These are phyloP conservation scores for Alfaro cultratus DNA, from an alignment of 2,797 vertebrate species.

Conservation along the genomic window DNA sequence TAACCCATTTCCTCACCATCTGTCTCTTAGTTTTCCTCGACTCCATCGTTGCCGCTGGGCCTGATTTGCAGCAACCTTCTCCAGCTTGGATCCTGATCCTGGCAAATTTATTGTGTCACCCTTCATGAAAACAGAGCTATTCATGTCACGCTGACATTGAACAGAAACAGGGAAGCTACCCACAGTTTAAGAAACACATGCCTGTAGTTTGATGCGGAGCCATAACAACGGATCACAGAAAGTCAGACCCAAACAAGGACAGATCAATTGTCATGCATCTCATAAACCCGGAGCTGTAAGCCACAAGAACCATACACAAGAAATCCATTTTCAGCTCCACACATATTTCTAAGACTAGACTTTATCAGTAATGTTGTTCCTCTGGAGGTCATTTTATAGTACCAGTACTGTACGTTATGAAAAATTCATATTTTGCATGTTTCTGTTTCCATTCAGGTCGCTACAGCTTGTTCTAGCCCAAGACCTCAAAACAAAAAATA, in stretches of 20 bases:
- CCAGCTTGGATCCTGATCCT: constrained; percentile 17
- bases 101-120: constrained; percentile 41
- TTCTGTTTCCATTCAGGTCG: no score
- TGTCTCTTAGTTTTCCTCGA: constrained; percentile 6
- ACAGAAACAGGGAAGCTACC: constrained; percentile 61
- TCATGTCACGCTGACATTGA: constrained; percentile 60
- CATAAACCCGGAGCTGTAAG: constrained; percentile 10
- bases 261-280: constrained; percentile 34
- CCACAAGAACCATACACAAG: constrained; percentile 38
- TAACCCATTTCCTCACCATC: constrained; percentile 28
- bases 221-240: constrained; percentile 51
- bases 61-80: constrained; percentile 47
- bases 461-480: no score
- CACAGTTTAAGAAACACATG: constrained; percentile 53
- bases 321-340: constrained; percentile 21
- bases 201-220: constrained; percentile 34
- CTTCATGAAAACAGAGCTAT: constrained; percentile 53
- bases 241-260: constrained; percentile 53
- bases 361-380: constrained; percentile 7
- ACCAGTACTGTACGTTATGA: neutral
- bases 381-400: neutral
- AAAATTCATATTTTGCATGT: no score
- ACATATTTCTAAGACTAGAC: constrained; percentile 4
- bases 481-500: no score
- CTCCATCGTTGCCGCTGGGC: constrained; percentile 17